Base-by-base conservation (phyloP, 2,888 invertebrate genomes). In the Macrosoma leucophasiata region DNA sequence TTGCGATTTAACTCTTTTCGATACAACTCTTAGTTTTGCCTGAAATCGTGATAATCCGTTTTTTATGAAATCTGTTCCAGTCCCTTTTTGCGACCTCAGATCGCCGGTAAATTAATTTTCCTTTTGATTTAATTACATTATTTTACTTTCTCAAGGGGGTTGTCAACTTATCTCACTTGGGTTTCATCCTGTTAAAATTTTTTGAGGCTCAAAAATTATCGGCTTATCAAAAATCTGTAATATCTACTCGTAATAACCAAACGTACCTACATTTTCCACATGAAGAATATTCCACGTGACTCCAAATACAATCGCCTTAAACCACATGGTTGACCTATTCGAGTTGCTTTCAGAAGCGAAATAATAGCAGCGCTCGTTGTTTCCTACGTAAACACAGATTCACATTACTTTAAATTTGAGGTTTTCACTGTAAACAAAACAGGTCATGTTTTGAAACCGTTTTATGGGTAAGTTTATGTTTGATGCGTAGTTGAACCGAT, bases 361-460 rank as follows among this genome's bases (percentile, higher is more conserved):
- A 46, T 57, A 37, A 26, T 38, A 22, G 57, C 53, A 39, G 30
- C 42, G 52, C 27, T 37, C 29, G 13, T 29, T 40, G 46, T 56
- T 72, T 72, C 66, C n/a, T n/a, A n/a, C n/a, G 56, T 61, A 72
- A 77, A 76, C 66, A 67, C 31, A 37, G 33, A 34, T 27, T 51
- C 49, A n/a, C 27, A 40, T 54, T 51, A 39, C 52, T 46, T 50
- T 50, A 48, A 62, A 69, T 61, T 49, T 41, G 64, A 65, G 57
- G 52, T 43, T 51, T 50, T 41, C 41, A 51, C 38, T 46, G 54
- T 47, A 62, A 68, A 67, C 61, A 61, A 24, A 42, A 33, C 23
- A n/a, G 10, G 28, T 41, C 36, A 51, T 71, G 58, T 66, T 67
- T 51, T 57, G 52, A 59, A 55, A 55, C 42, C 43, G 26, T 27